phyloP scores from a whole-genome alignment of 2,113 vertebrate genomes.

The Colossoma macropomum region DNA sequence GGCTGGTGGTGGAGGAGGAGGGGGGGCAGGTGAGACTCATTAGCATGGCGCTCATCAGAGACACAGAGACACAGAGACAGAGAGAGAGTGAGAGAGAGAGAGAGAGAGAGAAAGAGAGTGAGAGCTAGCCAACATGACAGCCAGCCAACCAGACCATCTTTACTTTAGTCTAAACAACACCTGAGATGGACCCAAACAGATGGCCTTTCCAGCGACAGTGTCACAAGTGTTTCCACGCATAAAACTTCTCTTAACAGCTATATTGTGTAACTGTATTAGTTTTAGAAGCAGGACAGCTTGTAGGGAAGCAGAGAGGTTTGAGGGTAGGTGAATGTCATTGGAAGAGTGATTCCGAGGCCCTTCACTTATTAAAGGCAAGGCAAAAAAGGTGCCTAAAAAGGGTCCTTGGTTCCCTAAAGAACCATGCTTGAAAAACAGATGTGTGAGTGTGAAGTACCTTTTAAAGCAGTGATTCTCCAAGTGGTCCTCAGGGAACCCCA shows the following conservation, averaged over 20 bases:
- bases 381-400: no score
- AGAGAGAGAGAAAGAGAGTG: neutral
- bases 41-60: constrained; percentile 27
- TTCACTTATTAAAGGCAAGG: neutral
- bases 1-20: constrained; percentile 2
- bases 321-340: neutral
- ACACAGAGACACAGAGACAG: neutral
- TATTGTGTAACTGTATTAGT: neutral
- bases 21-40: constrained; percentile 28
- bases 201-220: constrained; percentile 14
- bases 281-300: constrained; percentile 5
- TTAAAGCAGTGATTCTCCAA: no score
- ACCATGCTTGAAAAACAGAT: no score
- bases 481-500: no score
- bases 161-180: constrained; percentile 28
- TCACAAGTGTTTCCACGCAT: neutral
- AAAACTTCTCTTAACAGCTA: neutral
- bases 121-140: neutral
- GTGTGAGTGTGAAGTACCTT: no score
- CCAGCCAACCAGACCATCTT: constrained; percentile 27
- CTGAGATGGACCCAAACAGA: constrained; percentile 23
- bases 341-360: neutral
- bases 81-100: neutral
- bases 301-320: neutral
- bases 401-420: no score